Evolutionary conservation across 2,113 vertebrate species (phyloP).

Genomic region (Calidris pygmaea): DNA sequence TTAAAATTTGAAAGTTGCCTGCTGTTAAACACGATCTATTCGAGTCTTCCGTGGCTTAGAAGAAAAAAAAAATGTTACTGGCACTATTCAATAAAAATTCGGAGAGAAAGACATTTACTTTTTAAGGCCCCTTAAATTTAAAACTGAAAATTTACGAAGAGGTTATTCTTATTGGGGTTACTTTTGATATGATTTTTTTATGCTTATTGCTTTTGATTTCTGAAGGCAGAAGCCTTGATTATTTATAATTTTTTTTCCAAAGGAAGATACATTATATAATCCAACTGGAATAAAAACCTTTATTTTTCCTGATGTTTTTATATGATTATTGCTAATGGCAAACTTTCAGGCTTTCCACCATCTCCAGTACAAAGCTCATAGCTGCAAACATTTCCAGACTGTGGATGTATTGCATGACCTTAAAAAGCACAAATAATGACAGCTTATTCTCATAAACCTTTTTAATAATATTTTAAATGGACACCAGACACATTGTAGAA

Average conservation of each 20-base stretch:
- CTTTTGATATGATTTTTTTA: background rate
- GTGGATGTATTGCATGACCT: background rate
- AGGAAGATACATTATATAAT: background rate
- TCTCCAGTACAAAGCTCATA: background rate
- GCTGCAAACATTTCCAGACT: background rate
- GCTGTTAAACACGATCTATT: background rate
- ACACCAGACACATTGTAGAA: background rate
- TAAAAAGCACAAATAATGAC: background rate
- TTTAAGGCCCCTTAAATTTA: background rate
- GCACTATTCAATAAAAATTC: background rate
- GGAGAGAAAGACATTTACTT: background rate
- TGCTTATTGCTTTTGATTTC: background rate
- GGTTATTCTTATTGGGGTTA: background rate
- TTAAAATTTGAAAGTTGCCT: background rate
- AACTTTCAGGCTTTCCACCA: background rate
- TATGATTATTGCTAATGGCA: background rate
- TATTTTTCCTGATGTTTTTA: background rate
- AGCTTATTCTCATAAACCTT: background rate
- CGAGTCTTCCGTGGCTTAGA: background rate
- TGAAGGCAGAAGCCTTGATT: background rate
- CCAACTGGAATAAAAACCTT: background rate
- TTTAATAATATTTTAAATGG: slow-evolving; percentile 37
- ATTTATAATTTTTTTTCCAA: fast-evolving
- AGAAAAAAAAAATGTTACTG: background rate
- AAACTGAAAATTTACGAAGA: background rate